Base-by-base conservation (phyloP, 2,888 invertebrate species). In the Drosophila atripex region DNA sequence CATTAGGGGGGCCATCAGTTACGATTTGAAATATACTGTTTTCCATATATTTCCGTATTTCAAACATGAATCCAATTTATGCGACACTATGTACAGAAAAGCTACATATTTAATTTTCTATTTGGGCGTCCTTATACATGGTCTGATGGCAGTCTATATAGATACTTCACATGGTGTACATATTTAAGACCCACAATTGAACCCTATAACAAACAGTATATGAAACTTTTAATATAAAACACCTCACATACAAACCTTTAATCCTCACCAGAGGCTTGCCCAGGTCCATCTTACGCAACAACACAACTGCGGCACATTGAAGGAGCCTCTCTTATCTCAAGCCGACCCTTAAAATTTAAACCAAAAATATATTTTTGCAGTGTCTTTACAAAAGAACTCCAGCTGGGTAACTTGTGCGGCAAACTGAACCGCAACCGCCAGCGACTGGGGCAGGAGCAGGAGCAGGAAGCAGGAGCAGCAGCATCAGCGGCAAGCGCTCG, bases 351-450 rank as follows among this genome's bases (percentile, higher is more conserved):
- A 12, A 32, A 32, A 32, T 32, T 12, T 12, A 12, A 32, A 3
- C 5, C n/a, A 55, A 45, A 59, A n/a, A 18, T 18, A 28, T 59
- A 25, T 43, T n/a, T 14, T 54, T 69, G 21, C 46, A 68, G 68
- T n/a, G 35, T 28, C 18, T 50, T 30, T 16, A 47, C 8, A 59
- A 69, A 71, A 41, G 43, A 52, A 52, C 53, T 57, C 21, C 76
- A 76, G 47, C 78, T 77, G 80, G 68, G 75, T 84, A 84, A 71
- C 49, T 59, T 52, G 64, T 76, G 70, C 54, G 60, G 70, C 70
- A 70, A 69, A 47, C 70, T 69, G 47, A 70, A 60, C 61, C 55
- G 41, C 50, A 70, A 55, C 47, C 60, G 45, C 53, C 52, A 63
- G 18, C 53, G 63, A 23, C 69, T 60, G 50, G 39, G 66, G 52